phyloP scores from a whole-genome alignment of 2,888 invertebrate species.

The Suillia variegata region DNA sequence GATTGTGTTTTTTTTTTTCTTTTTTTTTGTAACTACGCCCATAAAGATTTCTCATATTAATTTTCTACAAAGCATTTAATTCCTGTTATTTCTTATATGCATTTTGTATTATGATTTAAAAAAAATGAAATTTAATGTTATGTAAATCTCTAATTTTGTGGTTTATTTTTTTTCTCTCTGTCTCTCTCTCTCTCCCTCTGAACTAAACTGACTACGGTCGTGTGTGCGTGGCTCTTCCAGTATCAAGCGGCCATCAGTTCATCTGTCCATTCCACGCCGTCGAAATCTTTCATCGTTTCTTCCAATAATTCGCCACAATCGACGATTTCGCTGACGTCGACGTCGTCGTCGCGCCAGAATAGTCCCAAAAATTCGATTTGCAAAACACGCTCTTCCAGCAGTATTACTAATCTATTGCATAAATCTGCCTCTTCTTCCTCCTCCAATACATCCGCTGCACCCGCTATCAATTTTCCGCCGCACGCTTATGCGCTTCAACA shows the following conservation, averaged over 20 bases:
- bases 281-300: conserved; percentile 68
- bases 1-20: too few relatives aligned
- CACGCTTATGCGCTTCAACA: conserved; percentile 81
- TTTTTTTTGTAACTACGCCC: too few relatives aligned
- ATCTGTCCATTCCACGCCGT: conserved; percentile 70
- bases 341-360: conserved; percentile 59
- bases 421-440: conserved; percentile 60
- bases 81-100: too few relatives aligned
- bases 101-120: too few relatives aligned
- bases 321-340: conserved; percentile 60
- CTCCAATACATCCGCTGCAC: conserved; percentile 60
- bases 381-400: conserved; percentile 60
- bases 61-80: too few relatives aligned
- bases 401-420: conserved; percentile 61
- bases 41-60: too few relatives aligned
- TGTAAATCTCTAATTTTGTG: too few relatives aligned
- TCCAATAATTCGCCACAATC: conserved; percentile 61
- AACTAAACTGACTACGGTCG: too few relatives aligned
- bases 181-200: too few relatives aligned
- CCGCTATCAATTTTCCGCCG: conserved; percentile 64
- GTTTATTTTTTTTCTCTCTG: too few relatives aligned
- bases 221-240: too few relatives aligned
- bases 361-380: conserved; percentile 62
- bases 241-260: conserved; percentile 85
- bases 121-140: too few relatives aligned